Base-by-base conservation (phyloP, 2,113 vertebrate genomes). In the Sinocyclocheilus rhinocerous region DNA sequence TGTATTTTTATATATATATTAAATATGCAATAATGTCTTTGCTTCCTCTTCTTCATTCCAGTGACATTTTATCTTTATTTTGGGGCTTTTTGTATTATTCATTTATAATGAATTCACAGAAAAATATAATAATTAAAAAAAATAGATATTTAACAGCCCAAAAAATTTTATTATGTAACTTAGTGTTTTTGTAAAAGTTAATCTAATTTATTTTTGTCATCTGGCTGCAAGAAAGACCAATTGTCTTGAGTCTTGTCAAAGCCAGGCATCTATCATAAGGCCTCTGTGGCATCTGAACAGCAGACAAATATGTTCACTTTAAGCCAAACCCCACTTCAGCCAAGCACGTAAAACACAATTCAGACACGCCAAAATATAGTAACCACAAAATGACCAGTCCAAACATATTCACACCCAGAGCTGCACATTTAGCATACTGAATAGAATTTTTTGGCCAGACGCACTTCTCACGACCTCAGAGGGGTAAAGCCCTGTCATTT, bases 391-490 rank as follows among this genome's bases (percentile, higher is more conserved):
- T 84, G 22, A 10, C 59, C 42, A 85, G 11, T 45, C 77, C 61
- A 61, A 61, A 75, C 69, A 10, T 13, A 16, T n/a, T 55, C 70
- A 59, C 65, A 76, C 76, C 45, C 61, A 65, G 70, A 15, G 20
- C 55, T 55, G 11, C 24, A 50, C 63, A 29, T 29, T 81, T 63
- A 42, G 82, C 81, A 59, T 81, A 76, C n/a, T 87, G 20, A 45
- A 55, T 65, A 75, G 86, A 50, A 83, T 55, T 15, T 9, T 78
- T 42, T 69, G 45, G 20, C 72, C 61, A 81, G 59, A 65, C 84
- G 83, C 63, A 81, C 81, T 88, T 87, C 87, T 89, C 63, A 85
- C 86, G 39, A 89, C 85, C 81, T 84, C 48, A 88, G 52, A 61
- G 48, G 45, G 87, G 42, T 18, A 42, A 61, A 55, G 16, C 81